Percentiles rank a stretch among this genome's conserved stretches.
Evolutionary conservation across 64 coral and sea anemone species (phyloP).

Genomic region (Dendrophyllia cribrosa): DNA sequence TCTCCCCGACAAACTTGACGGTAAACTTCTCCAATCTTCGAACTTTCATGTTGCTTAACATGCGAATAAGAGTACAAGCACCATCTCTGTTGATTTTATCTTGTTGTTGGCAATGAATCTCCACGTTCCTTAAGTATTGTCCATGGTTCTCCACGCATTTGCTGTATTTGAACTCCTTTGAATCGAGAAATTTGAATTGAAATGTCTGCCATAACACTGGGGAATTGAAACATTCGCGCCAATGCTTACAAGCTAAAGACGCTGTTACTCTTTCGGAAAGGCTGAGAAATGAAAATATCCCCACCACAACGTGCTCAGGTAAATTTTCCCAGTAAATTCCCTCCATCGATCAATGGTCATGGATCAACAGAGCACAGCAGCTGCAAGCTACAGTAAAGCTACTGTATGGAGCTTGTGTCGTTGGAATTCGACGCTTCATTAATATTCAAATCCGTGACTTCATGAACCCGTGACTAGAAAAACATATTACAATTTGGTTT

Average conservation of each 20-base stretch:
- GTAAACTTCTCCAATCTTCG: slow-evolving; percentile 76
- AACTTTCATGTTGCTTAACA: slow-evolving; percentile 60
- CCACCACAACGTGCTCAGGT: slow-evolving; percentile 77
- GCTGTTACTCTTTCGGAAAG: slow-evolving; percentile 60
- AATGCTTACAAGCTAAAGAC: slow-evolving; percentile 76
- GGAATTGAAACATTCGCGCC: slow-evolving; percentile 82
- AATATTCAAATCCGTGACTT: not conserved
- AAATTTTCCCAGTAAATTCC: slow-evolving; percentile 69
- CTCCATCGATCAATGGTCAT: slow-evolving; percentile 23
- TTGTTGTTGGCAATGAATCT: slow-evolving; percentile 70
- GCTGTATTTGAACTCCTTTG: slow-evolving; percentile 68
- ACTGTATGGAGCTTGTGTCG: not conserved
- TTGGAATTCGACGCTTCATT: not conserved
- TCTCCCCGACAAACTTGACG: slow-evolving; percentile 81
- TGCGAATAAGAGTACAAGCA: slow-evolving; percentile 78
- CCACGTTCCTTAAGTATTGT: slow-evolving; percentile 64
- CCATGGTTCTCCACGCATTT: slow-evolving; percentile 71
- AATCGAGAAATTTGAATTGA: slow-evolving; percentile 69
- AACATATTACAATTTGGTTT: not conserved
- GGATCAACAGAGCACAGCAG: not conserved
- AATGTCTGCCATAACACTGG: slow-evolving; percentile 79
- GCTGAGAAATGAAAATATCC: slow-evolving; percentile 54
- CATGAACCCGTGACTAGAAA: not conserved
- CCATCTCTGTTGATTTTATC: slow-evolving; percentile 84
- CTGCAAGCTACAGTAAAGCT: not conserved